These are phyloP conservation scores for Archaeoteleia sp. DNA, from an alignment of 2,888 invertebrate genomes.

Conservation along the genomic window DNA sequence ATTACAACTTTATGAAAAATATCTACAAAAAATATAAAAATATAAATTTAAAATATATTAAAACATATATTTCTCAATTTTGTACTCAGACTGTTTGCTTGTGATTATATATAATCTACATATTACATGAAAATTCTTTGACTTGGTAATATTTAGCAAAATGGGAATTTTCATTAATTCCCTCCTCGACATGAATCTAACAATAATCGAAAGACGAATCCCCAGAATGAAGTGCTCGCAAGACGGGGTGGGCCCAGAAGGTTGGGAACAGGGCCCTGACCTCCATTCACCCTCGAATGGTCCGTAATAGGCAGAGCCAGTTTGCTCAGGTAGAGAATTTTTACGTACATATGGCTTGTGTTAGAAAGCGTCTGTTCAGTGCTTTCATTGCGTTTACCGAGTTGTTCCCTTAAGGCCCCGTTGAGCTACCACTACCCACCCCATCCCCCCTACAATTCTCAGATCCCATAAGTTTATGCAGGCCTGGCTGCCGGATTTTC, in stretches of 20 bases:
- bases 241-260: constrained; percentile 19
- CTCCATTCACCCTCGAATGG: constrained; percentile 57
- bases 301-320: constrained; percentile 31
- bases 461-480: constrained; percentile 27
- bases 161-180: no score
- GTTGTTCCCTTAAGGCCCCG: constrained; percentile 38
- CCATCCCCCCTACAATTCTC: constrained; percentile 24
- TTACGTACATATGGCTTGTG: constrained; percentile 36
- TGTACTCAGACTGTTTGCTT: no score
- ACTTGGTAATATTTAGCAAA: no score
- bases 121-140: no score
- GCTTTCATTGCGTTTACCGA: constrained; percentile 37
- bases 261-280: constrained; percentile 56
- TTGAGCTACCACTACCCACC: constrained; percentile 30
- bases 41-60: no score
- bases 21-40: no score
- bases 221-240: constrained; percentile 23
- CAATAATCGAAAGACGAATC: constrained; percentile 30
- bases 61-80: no score
- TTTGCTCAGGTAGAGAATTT: constrained; percentile 51
- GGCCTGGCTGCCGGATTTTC: constrained; percentile 58
- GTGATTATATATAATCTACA: no score
- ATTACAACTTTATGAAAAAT: no score
- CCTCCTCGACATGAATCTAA: constrained; percentile 40
- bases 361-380: constrained; percentile 13